These are phyloP conservation scores for Melanitta fusca DNA, from an alignment of 2,797 vertebrate species.

Conservation along the genomic window DNA sequence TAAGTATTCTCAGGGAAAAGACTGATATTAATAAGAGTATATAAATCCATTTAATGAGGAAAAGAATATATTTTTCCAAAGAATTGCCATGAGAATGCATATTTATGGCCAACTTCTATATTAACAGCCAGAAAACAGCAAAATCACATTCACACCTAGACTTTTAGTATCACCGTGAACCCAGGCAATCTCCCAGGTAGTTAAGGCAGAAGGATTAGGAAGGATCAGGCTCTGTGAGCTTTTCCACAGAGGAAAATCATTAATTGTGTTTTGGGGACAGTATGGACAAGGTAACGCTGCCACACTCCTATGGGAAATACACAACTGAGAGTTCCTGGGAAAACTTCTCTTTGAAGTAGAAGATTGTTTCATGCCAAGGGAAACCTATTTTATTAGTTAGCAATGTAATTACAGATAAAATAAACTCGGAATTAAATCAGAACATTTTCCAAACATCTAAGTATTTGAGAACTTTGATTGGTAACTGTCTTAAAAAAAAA, in stretches of 20 bases:
- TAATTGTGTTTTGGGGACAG: neutral
- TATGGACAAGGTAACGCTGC: neutral
- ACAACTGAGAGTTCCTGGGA: neutral
- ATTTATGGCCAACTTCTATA: conserved; percentile 6
- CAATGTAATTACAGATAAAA: neutral
- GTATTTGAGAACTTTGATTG: neutral
- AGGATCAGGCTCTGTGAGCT: neutral
- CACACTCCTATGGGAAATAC: neutral
- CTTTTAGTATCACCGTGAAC: neutral
- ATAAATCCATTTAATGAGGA: conserved; percentile 48
- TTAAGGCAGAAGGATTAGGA: neutral
- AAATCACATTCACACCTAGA: neutral
- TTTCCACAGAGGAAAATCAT: neutral
- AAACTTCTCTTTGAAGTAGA: neutral
- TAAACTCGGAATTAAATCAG: neutral
- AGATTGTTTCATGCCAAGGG: neutral
- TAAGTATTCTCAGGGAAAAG: neutral
- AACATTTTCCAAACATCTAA: neutral
- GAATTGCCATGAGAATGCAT: neutral
- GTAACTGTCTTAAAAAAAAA: neutral
- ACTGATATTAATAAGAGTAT: neutral
- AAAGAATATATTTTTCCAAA: conserved; percentile 18
- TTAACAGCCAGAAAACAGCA: conserved; percentile 14
- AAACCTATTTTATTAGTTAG: neutral
- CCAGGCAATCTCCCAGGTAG: neutral